A percentile compares a stretch with the other conserved stretches of the same genome.
Evolutionary conservation across 2,888 invertebrate genomes (phyloP).

Genomic region (Mystacides longicornis): DNA sequence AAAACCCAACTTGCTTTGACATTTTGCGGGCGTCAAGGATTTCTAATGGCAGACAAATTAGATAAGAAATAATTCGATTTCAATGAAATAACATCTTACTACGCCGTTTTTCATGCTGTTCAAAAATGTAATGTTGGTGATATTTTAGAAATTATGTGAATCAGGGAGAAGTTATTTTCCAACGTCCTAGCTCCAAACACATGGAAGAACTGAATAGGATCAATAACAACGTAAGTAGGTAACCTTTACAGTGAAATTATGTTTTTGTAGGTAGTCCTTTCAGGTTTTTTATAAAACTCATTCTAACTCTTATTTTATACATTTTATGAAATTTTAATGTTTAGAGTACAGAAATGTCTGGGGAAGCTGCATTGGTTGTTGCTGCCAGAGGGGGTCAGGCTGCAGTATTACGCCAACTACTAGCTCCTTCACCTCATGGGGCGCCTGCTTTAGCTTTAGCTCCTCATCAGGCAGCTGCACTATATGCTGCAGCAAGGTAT

Average conservation of each 20-base stretch:
- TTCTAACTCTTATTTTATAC: not conserved
- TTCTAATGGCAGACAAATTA: too few relatives aligned
- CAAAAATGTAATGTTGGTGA: too few relatives aligned
- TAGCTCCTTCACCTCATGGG: slow-evolving; percentile 18
- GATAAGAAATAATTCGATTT: too few relatives aligned
- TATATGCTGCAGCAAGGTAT: slow-evolving; percentile 25
- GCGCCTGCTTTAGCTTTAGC: slow-evolving; percentile 14
- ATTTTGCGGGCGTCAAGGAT: too few relatives aligned
- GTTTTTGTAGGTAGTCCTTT: not conserved
- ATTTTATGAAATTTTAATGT: not conserved
- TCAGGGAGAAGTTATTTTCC: too few relatives aligned
- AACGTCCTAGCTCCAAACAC: too few relatives aligned
- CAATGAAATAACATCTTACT: too few relatives aligned
- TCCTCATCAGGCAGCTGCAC: slow-evolving; percentile 21
- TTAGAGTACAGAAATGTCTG: slow-evolving; percentile 23
- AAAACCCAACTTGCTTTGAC: too few relatives aligned
- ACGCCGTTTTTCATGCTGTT: too few relatives aligned
- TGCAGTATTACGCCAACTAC: slow-evolving; percentile 21
- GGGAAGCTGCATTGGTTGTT: slow-evolving; percentile 26
- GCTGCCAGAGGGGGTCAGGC: slow-evolving; percentile 25
- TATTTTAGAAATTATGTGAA: too few relatives aligned
- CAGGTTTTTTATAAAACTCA: not conserved
- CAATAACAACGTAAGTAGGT: slow-evolving; percentile 23
- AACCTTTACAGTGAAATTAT: not conserved
- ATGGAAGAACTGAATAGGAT: slow-evolving; percentile 21